Evolutionary conservation across 2,888 invertebrate species (phyloP).

Genomic region (Athrips mouffetella): DNA sequence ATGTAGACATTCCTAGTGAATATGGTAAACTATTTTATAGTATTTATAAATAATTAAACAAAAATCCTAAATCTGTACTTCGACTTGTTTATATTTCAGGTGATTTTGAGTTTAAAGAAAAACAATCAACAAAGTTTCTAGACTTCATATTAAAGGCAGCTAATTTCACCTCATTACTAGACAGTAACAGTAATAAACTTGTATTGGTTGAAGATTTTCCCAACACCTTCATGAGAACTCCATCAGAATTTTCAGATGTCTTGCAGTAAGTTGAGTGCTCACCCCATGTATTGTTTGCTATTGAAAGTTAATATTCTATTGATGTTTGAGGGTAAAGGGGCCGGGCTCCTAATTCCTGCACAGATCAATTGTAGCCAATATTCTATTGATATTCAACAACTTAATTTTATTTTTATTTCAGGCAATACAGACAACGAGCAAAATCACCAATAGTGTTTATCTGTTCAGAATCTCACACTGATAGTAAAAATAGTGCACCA

Average conservation of each 20-base stretch:
- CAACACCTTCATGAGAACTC: constrained; percentile 83
- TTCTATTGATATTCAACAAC: too few relatives aligned
- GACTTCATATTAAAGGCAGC: constrained; percentile 88
- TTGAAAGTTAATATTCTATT: too few relatives aligned
- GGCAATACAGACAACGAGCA: constrained; percentile 78
- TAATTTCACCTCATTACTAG: constrained; percentile 82
- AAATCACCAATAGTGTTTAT: constrained; percentile 84
- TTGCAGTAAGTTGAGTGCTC: constrained; percentile 78
- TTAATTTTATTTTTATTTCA: constrained; percentile 44
- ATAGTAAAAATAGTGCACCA: constrained; percentile 75
- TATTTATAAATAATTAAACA: neutral
- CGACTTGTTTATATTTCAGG: constrained; percentile 44
- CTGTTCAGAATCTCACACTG: constrained; percentile 83
- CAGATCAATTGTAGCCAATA: too few relatives aligned
- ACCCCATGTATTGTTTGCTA: too few relatives aligned
- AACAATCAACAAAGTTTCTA: constrained; percentile 83
- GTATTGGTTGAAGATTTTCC: constrained; percentile 90
- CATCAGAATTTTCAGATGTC: constrained; percentile 81
- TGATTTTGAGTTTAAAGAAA: constrained; percentile 67
- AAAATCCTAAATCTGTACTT: neutral
- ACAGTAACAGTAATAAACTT: constrained; percentile 75
- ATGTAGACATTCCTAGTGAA: constrained; percentile 79
- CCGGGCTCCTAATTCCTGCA: too few relatives aligned
- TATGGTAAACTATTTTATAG: constrained; percentile 46
- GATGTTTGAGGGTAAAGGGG: too few relatives aligned